Base-by-base conservation (phyloP, 2,888 invertebrate species). In the Eustalomyia histrio region DNA sequence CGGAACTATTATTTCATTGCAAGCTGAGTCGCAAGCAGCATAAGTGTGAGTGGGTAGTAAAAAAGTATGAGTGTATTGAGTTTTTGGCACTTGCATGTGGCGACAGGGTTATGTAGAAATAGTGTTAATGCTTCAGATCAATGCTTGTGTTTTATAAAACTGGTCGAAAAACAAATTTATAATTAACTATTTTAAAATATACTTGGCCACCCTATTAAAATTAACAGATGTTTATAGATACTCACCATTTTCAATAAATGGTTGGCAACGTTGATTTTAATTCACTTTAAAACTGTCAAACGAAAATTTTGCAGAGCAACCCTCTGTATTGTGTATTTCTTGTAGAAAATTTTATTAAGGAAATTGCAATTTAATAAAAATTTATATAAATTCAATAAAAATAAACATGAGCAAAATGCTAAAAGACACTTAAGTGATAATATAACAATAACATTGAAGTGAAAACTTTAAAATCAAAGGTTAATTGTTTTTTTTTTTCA, bases 251-350 rank as follows among this genome's bases (percentile, higher is more conserved):
- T 3, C 7, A 6, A 29, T 57, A 72, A 55, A 9, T 14, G 29
- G 55, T 65, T 79, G 79, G 79, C 75, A 79, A 57, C 60, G 47
- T 65, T 69, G 17, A 58, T 65, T 61, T 69, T 75, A 79, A 80
- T 80, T 75, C 75, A 69, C 61, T 64, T 65, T 55, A 24, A 57
- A 81, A 71, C 68, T 81, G 81, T 81, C 81, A 81, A 81, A 73
- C 17, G 55, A 18, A 55, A 76, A 81, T 75, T 67, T 74, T 69
- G 50, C n/a, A 9, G 67, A 78, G 81, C 71, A 78, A 29, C 29
- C 29, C 29, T 29, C 3, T 29, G 29, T 29, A 29, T 29, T 78
- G 78, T 78, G 78, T 81, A 78, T 67, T 81, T 76, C 76, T 81
- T 67, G 74, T 58, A 65, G 69, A 81, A 81, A 81, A 57, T 61